phyloP scores from a whole-genome alignment of 2,113 vertebrate genomes.

The Takifugu flavidus region DNA sequence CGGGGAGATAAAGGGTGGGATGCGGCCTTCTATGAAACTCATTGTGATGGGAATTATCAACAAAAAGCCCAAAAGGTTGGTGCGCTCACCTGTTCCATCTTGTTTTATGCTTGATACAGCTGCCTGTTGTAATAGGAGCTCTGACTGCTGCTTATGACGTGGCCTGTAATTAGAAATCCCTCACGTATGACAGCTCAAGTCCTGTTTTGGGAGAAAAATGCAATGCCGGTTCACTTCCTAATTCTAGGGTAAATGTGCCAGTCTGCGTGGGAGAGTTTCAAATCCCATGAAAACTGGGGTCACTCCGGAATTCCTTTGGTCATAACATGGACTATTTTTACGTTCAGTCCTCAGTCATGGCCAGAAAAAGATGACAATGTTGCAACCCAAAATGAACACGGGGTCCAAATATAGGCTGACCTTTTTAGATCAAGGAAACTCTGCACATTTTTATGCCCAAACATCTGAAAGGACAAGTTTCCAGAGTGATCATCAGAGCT shows the following conservation, averaged over 20 bases:
- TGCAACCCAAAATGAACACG: neutral
- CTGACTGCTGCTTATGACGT: constrained; percentile 14
- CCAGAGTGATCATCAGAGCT: too few species aligned
- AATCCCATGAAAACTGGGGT: constrained; percentile 56
- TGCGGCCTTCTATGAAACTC: constrained; percentile 79
- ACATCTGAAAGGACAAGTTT: too few species aligned
- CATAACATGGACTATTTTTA: constrained; percentile 17
- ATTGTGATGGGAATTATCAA: constrained; percentile 79
- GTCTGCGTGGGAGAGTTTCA: constrained; percentile 44
- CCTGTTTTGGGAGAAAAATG: constrained; percentile 9
- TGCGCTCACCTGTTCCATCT: neutral
- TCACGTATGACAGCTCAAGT: constrained; percentile 7
- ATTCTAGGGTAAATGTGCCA: constrained; percentile 40
- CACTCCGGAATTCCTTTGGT: constrained; percentile 13
- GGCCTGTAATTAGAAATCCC: constrained; percentile 6
- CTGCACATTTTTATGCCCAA: too few species aligned
- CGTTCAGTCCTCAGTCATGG: neutral
- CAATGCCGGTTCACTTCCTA: constrained; percentile 22
- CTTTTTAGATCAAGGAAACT: too few species aligned
- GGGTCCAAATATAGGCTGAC: constrained; percentile 7
- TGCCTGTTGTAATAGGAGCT: neutral
- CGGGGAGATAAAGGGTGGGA: constrained; percentile 78
- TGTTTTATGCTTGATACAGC: neutral
- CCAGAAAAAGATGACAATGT: neutral
- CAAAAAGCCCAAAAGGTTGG: constrained; percentile 74